A percentile compares a stretch with the other conserved stretches of the same genome.
phyloP scores from a whole-genome alignment of 35 echinoderm and acorn worm species.

The Strongylocentrotus purpuratus region DNA sequence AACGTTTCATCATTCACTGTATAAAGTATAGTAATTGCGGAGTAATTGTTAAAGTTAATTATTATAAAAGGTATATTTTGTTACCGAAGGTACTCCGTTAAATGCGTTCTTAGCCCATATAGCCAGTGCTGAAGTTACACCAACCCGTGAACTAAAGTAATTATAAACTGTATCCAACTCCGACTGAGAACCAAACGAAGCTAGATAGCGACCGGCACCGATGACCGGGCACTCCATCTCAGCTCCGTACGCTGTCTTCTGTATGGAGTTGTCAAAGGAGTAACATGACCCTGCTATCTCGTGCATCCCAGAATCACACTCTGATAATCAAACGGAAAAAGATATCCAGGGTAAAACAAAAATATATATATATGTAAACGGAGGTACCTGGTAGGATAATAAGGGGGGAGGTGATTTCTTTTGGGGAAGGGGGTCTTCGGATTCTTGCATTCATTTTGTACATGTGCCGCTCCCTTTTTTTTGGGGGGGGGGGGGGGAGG shows the following conservation, averaged over 20 bases:
- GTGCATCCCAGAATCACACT: not conserved
- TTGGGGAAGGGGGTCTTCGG: too few species aligned
- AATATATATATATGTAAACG: too few species aligned
- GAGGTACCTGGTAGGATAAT: not conserved
- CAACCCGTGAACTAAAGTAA: not conserved
- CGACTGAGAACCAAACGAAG: not conserved
- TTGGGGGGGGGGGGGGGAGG: too few species aligned
- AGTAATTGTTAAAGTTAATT: too few species aligned
- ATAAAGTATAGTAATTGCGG: too few species aligned
- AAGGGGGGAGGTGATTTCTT: not conserved
- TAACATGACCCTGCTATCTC: not conserved
- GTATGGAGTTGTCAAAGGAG: not conserved
- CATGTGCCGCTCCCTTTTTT: too few species aligned
- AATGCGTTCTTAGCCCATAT: not conserved
- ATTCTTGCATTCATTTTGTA: too few species aligned
- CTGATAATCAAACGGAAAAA: not conserved
- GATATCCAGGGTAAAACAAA: not conserved
- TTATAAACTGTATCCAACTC: not conserved
- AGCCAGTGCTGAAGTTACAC: not conserved
- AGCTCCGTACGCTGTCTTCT: not conserved
- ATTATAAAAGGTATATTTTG: not conserved
- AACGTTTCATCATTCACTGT: too few species aligned
- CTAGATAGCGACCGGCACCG: not conserved
- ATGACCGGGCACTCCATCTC: not conserved
- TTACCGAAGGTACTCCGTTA: not conserved